Base-by-base conservation (phyloP, 2,113 vertebrate species). In the Ceyx cyanopectus region DNA sequence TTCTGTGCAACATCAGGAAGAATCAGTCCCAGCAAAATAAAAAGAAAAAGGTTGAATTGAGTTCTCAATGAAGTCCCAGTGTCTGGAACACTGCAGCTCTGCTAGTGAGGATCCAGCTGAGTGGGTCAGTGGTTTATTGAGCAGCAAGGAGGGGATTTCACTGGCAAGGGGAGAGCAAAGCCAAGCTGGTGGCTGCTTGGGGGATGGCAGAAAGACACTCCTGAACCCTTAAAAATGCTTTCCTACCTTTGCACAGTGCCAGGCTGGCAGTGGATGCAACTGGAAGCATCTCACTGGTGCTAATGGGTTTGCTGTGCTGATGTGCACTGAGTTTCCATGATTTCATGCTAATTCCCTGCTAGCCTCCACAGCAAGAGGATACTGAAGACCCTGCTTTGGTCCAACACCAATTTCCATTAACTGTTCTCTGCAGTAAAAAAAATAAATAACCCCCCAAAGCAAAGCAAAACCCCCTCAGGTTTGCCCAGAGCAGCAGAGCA, bases 131-230 rank as follows among this genome's bases (percentile, higher is more conserved):
- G 81, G 85, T 85, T 91, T 77, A 92, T 4, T 69, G 75, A 91
- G 79, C 53, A 89, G 70, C 54, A 87, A 29, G 85, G 75, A 89
- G 58, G 84, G 72, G 91, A 91, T 73, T 85, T 85, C 89, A 87
- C 16, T 4, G 14, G 79, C 21, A 76, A 85, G 27, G 34, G 77
- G 54, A 74, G 62, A 75, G 27, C 85, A 85, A 92, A 85, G 50
- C 14, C 57, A 57, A 53, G 32, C 1, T 11, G 11, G 48, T 62
- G 37, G 66, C 34, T 61, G 48, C 18, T 81, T 76, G 26, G 58
- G 34, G 56, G 54, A 50, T 12, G 5, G 77, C 91, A 86, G 54
- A 82, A 54, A 84, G n/a, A 89, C 75, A 32, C 14, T 57, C 62
- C 74, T 51, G 87, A 74, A 85, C 21, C 46, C 46, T 54, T 73